Percentiles rank a stretch among this genome's conserved stretches.
Evolutionary conservation across 2,113 vertebrate species (phyloP).

Genomic region (Holacanthus passer): DNA sequence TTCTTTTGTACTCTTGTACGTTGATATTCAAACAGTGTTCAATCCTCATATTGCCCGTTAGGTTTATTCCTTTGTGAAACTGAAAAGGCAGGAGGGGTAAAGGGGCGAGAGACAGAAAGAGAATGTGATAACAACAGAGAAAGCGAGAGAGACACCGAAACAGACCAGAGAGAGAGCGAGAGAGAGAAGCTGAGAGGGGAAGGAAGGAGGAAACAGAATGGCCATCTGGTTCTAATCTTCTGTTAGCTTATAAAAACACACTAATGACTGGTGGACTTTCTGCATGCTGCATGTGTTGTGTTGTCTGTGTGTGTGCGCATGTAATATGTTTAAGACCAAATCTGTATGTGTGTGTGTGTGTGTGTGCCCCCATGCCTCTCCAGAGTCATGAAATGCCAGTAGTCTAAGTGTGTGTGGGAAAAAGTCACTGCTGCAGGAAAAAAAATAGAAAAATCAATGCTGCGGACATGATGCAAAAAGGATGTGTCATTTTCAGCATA

Average conservation of each 20-base stretch:
- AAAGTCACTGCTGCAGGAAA: conserved; percentile 6
- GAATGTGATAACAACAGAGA: conserved; percentile 4
- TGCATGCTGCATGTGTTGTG: conserved; percentile 35
- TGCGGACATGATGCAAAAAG: conserved; percentile 49
- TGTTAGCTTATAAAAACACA: conserved; percentile 73
- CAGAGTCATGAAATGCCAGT: conserved; percentile 42
- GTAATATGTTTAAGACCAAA: conserved; percentile 6
- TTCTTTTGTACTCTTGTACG: conserved; percentile 4
- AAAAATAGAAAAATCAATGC: neutral
- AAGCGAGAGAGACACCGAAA: neutral
- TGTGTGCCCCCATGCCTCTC: neutral
- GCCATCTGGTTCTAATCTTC: conserved; percentile 78
- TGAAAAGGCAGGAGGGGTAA: neutral
- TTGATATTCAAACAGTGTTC: neutral
- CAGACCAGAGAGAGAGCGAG: neutral
- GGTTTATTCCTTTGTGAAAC: conserved; percentile 8
- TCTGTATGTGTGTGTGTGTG: conserved; percentile 19
- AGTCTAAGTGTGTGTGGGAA: conserved; percentile 26
- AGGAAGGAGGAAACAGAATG: conserved; percentile 72
- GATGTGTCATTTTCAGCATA: conserved; percentile 42
- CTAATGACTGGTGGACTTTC: conserved; percentile 69
- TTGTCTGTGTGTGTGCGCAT: neutral
- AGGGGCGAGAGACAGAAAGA: neutral
- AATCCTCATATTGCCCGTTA: conserved; percentile 1
- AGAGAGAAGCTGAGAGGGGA: conserved; percentile 55